Percentiles rank a stretch among this genome's conserved stretches.
phyloP scores from a whole-genome alignment of 2,888 invertebrate genomes.

The Cephus nigrinus region DNA sequence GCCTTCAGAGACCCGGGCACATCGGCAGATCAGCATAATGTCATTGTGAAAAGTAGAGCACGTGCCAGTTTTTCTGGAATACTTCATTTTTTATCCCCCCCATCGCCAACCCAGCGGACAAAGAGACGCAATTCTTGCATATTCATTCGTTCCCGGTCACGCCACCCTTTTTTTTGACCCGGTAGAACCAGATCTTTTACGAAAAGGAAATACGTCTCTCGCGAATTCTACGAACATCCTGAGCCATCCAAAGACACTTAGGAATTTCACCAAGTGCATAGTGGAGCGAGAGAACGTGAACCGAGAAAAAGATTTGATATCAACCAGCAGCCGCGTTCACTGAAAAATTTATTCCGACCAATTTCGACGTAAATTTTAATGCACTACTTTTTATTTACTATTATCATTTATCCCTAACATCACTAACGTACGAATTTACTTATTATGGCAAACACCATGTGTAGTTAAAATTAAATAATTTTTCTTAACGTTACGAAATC shows the following conservation, averaged over 20 bases:
- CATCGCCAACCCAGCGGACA: conserved; percentile 8
- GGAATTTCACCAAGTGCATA: not conserved
- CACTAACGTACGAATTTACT: too few relatives aligned
- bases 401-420: too few relatives aligned
- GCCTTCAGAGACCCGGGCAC: conserved; percentile 17
- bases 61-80: conserved; percentile 29
- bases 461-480: too few relatives aligned
- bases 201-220: not conserved
- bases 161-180: conserved; percentile 17
- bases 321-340: too few relatives aligned
- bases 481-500: too few relatives aligned
- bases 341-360: too few relatives aligned
- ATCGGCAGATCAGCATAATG: not conserved
- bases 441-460: too few relatives aligned
- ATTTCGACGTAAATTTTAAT: too few relatives aligned
- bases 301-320: too few relatives aligned
- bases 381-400: too few relatives aligned
- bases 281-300: not conserved
- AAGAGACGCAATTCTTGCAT: conserved; percentile 16
- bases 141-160: conserved; percentile 17
- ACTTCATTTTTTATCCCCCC: conserved; percentile 4
- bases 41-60: conserved; percentile 29
- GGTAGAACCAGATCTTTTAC: not conserved
- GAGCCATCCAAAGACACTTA: not conserved
- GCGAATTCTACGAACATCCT: not conserved